Evolutionary conservation across 2,888 invertebrate genomes (phyloP).

Genomic region (Hermaeophaga mercurialis): DNA sequence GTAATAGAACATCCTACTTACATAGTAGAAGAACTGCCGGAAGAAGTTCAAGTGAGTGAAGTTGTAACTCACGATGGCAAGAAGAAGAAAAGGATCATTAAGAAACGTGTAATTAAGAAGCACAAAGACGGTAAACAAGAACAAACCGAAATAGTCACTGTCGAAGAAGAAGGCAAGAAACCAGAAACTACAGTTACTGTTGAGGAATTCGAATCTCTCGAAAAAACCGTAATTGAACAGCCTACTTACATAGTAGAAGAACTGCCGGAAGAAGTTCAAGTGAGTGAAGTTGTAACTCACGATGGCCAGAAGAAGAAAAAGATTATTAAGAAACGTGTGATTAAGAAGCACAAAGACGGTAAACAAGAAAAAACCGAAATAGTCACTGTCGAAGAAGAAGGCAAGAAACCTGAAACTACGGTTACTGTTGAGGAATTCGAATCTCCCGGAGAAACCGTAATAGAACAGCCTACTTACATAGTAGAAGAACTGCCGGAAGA

Average conservation of each 20-base stretch:
- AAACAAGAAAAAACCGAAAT: conserved; percentile 51
- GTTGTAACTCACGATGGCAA: conserved; percentile 46
- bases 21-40: conserved; percentile 43
- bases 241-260: conserved; percentile 31
- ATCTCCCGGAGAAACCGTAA: conserved; percentile 30
- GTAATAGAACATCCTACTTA: conserved; percentile 28
- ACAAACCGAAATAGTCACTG: conserved; percentile 46
- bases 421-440: conserved; percentile 24
- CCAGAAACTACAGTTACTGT: conserved; percentile 42
- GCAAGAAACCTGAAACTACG: conserved; percentile 46
- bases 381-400: conserved; percentile 47
- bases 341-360: conserved; percentile 55
- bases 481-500: conserved; percentile 55
- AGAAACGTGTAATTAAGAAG: conserved; percentile 53
- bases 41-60: conserved; percentile 43
- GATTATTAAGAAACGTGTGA: conserved; percentile 54
- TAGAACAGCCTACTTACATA: conserved; percentile 31
- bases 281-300: conserved; percentile 47
- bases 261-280: conserved; percentile 49
- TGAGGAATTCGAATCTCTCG: conserved; percentile 42
- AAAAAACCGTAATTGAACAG: conserved; percentile 45
- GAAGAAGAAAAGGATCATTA: conserved; percentile 46
- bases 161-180: conserved; percentile 47
- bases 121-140: conserved; percentile 44
- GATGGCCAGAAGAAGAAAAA: conserved; percentile 55